Evolutionary conservation across 2,888 invertebrate species (phyloP).

Genomic region (Cetonia aurata): DNA sequence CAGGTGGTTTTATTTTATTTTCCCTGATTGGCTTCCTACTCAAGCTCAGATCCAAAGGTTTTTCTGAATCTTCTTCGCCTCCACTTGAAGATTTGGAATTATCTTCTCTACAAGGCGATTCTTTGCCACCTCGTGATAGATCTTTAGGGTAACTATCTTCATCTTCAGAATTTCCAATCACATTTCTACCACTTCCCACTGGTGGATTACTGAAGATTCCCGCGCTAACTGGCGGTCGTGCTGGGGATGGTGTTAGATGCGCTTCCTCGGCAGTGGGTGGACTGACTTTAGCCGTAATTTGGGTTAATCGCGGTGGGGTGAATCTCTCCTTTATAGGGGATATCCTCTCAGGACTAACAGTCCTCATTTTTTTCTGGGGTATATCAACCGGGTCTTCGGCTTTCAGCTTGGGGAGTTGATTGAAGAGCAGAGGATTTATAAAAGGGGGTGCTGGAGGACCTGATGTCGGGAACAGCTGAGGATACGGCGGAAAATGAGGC

Average conservation of each 20-base stretch:
- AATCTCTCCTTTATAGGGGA: constrained; percentile 66
- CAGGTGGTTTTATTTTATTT: constrained; percentile 5
- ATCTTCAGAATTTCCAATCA: constrained; percentile 50
- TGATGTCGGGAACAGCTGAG: constrained; percentile 65
- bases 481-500: constrained; percentile 70
- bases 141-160: constrained; percentile 60
- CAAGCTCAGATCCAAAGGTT: constrained; percentile 82
- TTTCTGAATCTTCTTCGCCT: constrained; percentile 69
- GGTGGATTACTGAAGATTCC: constrained; percentile 56
- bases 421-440: constrained; percentile 76
- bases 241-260: constrained; percentile 76
- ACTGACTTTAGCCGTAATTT: constrained; percentile 70
- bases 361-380: constrained; percentile 49
- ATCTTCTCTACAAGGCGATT: constrained; percentile 58
- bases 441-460: constrained; percentile 69
- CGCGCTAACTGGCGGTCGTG: constrained; percentile 68
- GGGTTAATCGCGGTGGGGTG: constrained; percentile 71
- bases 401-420: constrained; percentile 65
- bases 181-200: constrained; percentile 1
- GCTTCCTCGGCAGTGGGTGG: constrained; percentile 78
- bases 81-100: constrained; percentile 58
- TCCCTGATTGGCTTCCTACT: constrained; percentile 61
- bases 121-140: constrained; percentile 63
- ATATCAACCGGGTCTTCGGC: constrained; percentile 16
- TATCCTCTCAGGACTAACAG: constrained; percentile 56